Evolutionary conservation across 1,140 invertebrate species (phyloP).

Genomic region (Musca domestica): DNA sequence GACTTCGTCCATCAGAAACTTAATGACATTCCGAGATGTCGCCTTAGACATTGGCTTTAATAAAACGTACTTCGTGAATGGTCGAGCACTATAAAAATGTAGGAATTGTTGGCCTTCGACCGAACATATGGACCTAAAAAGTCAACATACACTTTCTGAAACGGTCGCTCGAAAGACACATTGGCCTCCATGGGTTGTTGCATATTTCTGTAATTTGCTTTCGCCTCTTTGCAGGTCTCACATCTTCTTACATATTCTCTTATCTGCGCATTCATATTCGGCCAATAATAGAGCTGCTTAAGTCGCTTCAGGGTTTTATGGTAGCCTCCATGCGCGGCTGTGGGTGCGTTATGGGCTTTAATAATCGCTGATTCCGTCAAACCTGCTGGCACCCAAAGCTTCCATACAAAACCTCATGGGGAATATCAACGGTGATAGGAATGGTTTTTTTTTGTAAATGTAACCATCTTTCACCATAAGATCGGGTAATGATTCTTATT

Average conservation of each 20-base stretch:
- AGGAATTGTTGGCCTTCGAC: background rate
- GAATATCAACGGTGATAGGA: background rate
- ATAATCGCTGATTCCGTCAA: background rate
- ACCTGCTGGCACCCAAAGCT: background rate
- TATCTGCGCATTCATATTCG: background rate
- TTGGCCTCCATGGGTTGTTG: background rate
- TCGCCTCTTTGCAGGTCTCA: background rate
- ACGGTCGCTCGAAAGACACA: background rate
- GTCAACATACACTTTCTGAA: background rate
- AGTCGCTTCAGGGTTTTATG: background rate
- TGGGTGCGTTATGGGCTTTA: slow-evolving; percentile 20
- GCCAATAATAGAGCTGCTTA: background rate
- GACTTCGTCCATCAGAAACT: background rate
- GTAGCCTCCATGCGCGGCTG: slow-evolving; percentile 4
- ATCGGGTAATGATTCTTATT: background rate
- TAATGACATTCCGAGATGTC: background rate
- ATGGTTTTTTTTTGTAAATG: background rate
- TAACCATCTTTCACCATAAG: background rate
- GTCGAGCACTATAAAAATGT: background rate
- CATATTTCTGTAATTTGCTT: background rate
- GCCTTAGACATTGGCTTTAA: background rate
- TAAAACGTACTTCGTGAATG: background rate
- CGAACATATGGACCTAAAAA: background rate
- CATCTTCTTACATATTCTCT: background rate
- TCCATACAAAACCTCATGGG: background rate